Conservation (phyloP, 53 echinoderm and acorn worm species). For the Arbacia lixula region DNA sequence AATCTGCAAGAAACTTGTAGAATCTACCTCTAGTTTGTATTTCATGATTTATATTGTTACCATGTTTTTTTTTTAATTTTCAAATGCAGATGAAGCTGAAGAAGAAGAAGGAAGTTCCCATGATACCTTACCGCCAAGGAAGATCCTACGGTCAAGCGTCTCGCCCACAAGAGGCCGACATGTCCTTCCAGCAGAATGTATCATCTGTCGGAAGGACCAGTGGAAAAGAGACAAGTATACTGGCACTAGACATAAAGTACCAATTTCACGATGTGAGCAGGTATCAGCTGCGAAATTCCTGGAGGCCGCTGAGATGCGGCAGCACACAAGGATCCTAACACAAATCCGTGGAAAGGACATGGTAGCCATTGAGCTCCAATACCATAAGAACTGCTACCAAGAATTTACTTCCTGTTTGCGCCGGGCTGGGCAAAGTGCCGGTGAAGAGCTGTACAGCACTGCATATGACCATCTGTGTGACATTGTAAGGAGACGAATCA, state of each 20-base stretch:
- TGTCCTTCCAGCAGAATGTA: neutral
- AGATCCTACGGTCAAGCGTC: neutral
- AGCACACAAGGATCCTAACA: conserved; percentile 33
- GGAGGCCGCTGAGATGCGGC: conserved; percentile 27
- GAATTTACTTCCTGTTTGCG: neutral
- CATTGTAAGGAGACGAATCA: neutral
- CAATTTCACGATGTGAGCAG: conserved; percentile 6
- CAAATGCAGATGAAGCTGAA: too few species aligned
- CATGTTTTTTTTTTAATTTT: too few species aligned
- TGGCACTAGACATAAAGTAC: conserved; percentile 22
- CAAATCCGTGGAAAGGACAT: conserved; percentile 54
- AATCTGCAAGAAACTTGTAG: too few species aligned
- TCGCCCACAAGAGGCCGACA: neutral
- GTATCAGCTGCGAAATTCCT: conserved; percentile 25
- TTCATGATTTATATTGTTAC: too few species aligned
- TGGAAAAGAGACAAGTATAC: neutral
- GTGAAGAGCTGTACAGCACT: neutral
- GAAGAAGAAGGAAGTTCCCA: too few species aligned
- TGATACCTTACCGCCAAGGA: neutral
- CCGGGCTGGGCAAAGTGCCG: neutral
- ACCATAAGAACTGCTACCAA: conserved; percentile 30
- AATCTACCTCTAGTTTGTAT: too few species aligned
- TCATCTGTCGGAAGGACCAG: conserved; percentile 2
- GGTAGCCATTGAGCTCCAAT: conserved; percentile 60
- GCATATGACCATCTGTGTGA: neutral